Conservation (phyloP, 1,140 invertebrate genomes). For the Batillaria attramentaria region DNA sequence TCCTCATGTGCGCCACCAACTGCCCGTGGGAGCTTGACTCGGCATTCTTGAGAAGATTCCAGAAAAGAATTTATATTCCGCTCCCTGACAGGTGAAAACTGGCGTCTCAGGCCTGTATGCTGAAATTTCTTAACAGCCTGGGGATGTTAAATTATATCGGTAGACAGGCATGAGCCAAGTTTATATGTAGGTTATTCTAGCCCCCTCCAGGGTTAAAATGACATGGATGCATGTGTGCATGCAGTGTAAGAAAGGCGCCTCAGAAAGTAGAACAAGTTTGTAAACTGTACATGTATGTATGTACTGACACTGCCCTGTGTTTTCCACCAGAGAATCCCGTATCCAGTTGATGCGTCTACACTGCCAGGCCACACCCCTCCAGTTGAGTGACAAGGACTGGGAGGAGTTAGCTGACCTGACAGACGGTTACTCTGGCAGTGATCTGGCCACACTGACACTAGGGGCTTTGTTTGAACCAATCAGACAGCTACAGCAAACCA, state of each 20-base stretch:
- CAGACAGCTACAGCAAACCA: slow-evolving; percentile 70
- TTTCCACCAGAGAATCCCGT: slow-evolving; percentile 59
- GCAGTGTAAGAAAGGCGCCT: no score
- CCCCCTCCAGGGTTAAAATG: no score
- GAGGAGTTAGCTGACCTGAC: slow-evolving; percentile 71
- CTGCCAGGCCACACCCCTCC: slow-evolving; percentile 49
- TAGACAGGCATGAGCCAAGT: no score
- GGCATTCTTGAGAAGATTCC: slow-evolving; percentile 77
- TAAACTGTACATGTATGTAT: no score
- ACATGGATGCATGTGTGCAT: no score
- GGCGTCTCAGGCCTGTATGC: no score
- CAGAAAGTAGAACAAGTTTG: no score
- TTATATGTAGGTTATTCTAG: no score
- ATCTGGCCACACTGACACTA: slow-evolving; percentile 74
- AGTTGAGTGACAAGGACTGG: slow-evolving; percentile 68
- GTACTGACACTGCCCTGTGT: no score
- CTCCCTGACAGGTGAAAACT: slow-evolving; percentile 75
- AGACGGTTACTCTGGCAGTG: slow-evolving; percentile 76
- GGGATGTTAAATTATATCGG: no score
- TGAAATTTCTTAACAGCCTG: no score
- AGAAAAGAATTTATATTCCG: slow-evolving; percentile 76
- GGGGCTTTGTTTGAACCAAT: slow-evolving; percentile 75
- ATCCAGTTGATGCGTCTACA: slow-evolving; percentile 67
- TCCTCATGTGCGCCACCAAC: slow-evolving; percentile 78
- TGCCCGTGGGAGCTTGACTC: slow-evolving; percentile 79